These are phyloP conservation scores for Lutjanus campechanus DNA, from an alignment of 2,797 vertebrate genomes.

Conservation along the genomic window DNA sequence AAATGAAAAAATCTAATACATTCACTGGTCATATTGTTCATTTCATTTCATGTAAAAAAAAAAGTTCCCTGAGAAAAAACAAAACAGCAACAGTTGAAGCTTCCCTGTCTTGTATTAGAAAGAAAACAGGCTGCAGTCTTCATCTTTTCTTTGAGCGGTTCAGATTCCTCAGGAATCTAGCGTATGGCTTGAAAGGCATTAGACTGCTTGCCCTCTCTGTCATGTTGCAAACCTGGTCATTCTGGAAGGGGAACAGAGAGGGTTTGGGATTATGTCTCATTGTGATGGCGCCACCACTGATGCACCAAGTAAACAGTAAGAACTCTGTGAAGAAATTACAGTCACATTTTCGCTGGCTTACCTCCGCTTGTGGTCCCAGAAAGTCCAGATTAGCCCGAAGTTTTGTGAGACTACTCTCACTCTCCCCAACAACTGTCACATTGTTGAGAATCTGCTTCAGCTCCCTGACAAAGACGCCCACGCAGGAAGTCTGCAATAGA, in stretches of 20 bases:
- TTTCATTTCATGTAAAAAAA: background rate
- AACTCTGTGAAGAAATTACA: background rate
- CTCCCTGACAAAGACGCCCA: accelerated
- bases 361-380: accelerated
- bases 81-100: background rate
- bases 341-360: constrained; percentile 11
- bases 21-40: background rate
- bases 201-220: accelerated
- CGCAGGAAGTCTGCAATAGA: constrained; percentile 23
- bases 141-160: background rate
- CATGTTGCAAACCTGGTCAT: accelerated
- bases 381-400: accelerated
- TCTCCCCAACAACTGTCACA: accelerated
- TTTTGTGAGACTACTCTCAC: accelerated
- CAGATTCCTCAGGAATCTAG: accelerated
- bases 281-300: background rate
- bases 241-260: constrained; percentile 47
- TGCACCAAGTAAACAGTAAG: background rate
- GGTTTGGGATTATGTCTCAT: background rate
- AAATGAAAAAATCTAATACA: background rate
- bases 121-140: background rate
- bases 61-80: background rate
- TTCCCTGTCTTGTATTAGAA: background rate
- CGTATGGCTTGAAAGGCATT: accelerated
- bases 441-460: constrained; percentile 30